A percentile compares a stretch with the other conserved stretches of the same genome.
phyloP scores from a whole-genome alignment of 1,140 invertebrate species.

The Cryptotermes secundus region DNA sequence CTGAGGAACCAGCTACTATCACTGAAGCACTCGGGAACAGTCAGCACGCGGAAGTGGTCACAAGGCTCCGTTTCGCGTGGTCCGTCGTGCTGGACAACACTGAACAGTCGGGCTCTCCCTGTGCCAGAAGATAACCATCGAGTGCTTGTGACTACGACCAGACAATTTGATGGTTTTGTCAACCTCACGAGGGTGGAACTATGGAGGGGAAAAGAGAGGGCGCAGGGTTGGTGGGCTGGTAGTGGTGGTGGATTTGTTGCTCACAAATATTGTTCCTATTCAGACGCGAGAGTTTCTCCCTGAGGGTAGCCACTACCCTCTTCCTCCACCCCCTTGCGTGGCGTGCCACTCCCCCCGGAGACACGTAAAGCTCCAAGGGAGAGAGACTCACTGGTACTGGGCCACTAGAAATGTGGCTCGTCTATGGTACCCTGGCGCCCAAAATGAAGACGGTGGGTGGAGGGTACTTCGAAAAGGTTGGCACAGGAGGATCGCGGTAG shows the following conservation, averaged over 20 bases:
- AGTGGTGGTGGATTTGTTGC: constrained; percentile 41
- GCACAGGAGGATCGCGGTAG: neutral
- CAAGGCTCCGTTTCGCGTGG: neutral
- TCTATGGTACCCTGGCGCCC: neutral
- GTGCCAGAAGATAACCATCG: neutral
- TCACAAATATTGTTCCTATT: constrained; percentile 43
- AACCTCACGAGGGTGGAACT: constrained; percentile 9
- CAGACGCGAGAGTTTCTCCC: constrained; percentile 31
- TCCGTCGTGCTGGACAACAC: neutral
- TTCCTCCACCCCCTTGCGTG: constrained; percentile 8
- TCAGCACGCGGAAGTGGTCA: neutral
- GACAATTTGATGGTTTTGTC: constrained; percentile 41
- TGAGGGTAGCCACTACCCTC: neutral
- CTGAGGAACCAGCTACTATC: too few species aligned
- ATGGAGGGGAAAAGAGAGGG: neutral
- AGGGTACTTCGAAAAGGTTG: neutral
- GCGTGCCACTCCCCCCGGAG: constrained; percentile 26
- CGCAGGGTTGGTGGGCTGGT: constrained; percentile 18
- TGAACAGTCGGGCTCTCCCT: neutral
- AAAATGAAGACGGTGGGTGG: neutral
- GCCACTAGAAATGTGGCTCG: neutral
- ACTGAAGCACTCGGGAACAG: too few species aligned
- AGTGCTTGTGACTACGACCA: constrained; percentile 36
- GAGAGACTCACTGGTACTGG: neutral
- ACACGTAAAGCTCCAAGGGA: constrained; percentile 1